These are phyloP conservation scores for Recurvirostra avosetta DNA, from an alignment of 2,113 vertebrate genomes.

Conservation along the genomic window DNA sequence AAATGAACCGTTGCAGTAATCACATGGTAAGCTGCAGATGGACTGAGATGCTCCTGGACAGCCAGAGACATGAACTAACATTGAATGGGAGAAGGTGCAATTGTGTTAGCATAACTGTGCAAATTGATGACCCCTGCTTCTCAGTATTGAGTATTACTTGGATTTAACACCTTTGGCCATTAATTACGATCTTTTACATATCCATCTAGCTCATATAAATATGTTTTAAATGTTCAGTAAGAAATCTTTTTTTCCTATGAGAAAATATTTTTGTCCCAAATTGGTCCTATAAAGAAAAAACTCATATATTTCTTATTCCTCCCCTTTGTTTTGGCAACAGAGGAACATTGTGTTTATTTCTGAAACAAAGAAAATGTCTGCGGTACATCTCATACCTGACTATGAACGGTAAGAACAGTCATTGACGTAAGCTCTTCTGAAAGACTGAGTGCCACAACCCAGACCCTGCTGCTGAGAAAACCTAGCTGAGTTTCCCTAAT, in stretches of 20 bases:
- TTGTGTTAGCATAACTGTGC: background rate
- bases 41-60: background rate
- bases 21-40: background rate
- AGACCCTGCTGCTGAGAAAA: background rate
- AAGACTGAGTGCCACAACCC: background rate
- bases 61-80: background rate
- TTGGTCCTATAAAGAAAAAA: background rate
- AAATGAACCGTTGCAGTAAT: background rate
- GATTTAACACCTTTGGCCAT: background rate
- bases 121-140: background rate
- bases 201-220: background rate
- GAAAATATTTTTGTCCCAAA: background rate
- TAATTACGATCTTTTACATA: rapidly evolving
- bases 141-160: background rate
- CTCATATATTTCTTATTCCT: background rate
- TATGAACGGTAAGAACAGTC: background rate
- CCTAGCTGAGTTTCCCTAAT: background rate
- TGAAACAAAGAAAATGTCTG: background rate
- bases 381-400: background rate
- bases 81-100: background rate
- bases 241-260: background rate
- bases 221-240: rapidly evolving
- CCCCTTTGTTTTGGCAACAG: background rate
- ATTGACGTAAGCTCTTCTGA: background rate
- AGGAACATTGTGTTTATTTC: background rate